Evolutionary conservation across 2,888 invertebrate genomes (phyloP), one percentile per base, ranked within the genome.

Genomic region (Melanchra persicariae): DNA sequence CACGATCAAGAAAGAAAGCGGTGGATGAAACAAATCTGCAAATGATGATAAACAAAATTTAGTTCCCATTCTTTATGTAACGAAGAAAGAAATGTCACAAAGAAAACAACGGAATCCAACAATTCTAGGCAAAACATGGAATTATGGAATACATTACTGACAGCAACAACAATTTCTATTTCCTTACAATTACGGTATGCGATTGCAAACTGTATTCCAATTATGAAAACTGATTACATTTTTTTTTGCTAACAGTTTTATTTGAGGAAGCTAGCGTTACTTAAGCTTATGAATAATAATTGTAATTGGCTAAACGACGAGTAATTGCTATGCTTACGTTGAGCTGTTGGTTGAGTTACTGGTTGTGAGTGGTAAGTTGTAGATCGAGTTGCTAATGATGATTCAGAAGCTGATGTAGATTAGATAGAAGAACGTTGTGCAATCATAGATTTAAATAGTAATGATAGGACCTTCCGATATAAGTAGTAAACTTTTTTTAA

Each of bases 211-310:
- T 67, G 47, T 22, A 51, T 52, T 59, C 70, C 81, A 74, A 83
- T 83, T 69, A 74, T 64, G 62, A 65, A 62, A 34, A 22, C 24
- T 17, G 49, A 66, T 45, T 64, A 30, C 10, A 40, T 30, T 73
- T 82, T 70, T 66, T 79, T 63, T 67, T 60, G 19, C 40, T 17
- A 58, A 22, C 55, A 17, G 58, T 77, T 81, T 71, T 67, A 45
- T 59, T 74, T 40, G 52, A 81, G 81, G 78, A 83, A 84, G 59
- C 26, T 37, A 43, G 49, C 58, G 15, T 72, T 78, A 68, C 70
- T 66, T 62, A 76, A 73, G 70, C 49, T 57, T 67, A 68, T 83
- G 77, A 83, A 85, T 80, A 84, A 82, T 78, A 10, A 77, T 77
- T 77, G 51, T 67, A 67, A 79, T 70, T 63, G 47, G 37, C 15